Conservation (phyloP, 2,797 vertebrate genomes). For the Anguilla megastoma region DNA sequence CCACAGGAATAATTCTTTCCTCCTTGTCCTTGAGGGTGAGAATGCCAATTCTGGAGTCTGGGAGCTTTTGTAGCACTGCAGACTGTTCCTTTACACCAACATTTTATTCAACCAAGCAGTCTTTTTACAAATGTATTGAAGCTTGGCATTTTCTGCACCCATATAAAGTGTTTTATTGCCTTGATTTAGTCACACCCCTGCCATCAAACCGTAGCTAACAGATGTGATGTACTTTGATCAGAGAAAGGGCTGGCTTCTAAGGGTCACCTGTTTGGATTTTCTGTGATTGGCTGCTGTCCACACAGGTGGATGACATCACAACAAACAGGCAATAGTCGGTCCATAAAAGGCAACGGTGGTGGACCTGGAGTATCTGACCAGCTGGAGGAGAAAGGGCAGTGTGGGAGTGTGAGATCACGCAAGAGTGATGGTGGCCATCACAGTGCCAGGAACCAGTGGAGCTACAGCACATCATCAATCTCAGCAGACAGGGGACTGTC, state of each 20-base stretch:
- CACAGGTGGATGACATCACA: not conserved
- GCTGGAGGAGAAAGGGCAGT: not conserved
- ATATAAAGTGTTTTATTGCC: not conserved
- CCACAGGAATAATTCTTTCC: not conserved
- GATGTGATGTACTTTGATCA: not conserved
- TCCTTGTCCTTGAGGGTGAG: not conserved
- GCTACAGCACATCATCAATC: not conserved
- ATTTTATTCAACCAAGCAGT: not conserved
- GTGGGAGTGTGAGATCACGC: slow-evolving; percentile 10
- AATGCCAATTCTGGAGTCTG: not conserved
- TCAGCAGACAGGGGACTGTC: not conserved
- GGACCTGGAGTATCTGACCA: not conserved
- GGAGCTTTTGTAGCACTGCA: not conserved
- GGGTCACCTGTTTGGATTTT: not conserved
- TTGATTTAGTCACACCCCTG: not conserved
- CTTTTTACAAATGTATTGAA: not conserved
- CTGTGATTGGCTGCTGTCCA: not conserved
- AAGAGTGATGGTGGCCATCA: not conserved
- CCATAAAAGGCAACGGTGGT: not conserved
- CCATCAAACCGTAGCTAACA: not conserved
- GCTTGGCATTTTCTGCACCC: not conserved
- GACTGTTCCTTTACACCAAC: not conserved
- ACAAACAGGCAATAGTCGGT: not conserved
- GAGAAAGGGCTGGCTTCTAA: not conserved
- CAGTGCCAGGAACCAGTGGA: not conserved